Percentiles rank a stretch among this genome's conserved stretches.
These are phyloP conservation scores for Catamblyrhynchus diadema DNA, from an alignment of 2,797 vertebrate species.

Conservation along the genomic window DNA sequence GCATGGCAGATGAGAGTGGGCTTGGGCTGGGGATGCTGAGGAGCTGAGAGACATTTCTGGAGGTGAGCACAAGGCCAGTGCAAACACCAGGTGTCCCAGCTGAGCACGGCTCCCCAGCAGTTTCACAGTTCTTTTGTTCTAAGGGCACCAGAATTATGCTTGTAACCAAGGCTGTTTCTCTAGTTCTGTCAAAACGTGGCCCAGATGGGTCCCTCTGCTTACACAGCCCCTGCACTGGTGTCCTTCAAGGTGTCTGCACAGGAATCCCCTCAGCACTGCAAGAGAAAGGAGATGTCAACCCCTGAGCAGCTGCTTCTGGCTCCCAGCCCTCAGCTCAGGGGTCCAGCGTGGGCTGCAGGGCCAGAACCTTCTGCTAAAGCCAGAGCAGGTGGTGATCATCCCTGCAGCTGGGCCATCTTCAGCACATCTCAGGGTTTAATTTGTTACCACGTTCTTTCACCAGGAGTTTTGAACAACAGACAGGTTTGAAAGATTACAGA, in stretches of 20 bases:
- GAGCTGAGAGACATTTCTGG: background rate
- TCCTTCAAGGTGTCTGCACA: background rate
- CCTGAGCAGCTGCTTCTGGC: background rate
- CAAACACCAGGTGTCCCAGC: background rate
- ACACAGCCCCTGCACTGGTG: background rate
- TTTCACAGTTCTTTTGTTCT: background rate
- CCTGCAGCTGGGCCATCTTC: background rate
- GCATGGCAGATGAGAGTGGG: background rate
- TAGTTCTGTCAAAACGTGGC: background rate
- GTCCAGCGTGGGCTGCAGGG: background rate
- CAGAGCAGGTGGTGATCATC: background rate
- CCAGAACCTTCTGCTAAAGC: background rate
- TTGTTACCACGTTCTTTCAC: background rate
- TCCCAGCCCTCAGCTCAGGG: rapidly evolving
- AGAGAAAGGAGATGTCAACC: background rate
- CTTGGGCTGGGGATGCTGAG: background rate
- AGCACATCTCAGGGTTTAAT: background rate
- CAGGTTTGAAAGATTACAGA: background rate
- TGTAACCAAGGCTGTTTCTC: background rate
- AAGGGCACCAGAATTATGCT: background rate
- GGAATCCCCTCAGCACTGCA: background rate
- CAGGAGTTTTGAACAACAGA: background rate
- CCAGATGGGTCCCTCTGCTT: background rate
- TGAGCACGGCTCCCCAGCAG: background rate
- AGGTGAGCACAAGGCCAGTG: background rate